Evolutionary conservation across 1,140 invertebrate genomes (phyloP), one percentile per base, ranked within the genome.

Genomic region (Antheraea mylitta): DNA sequence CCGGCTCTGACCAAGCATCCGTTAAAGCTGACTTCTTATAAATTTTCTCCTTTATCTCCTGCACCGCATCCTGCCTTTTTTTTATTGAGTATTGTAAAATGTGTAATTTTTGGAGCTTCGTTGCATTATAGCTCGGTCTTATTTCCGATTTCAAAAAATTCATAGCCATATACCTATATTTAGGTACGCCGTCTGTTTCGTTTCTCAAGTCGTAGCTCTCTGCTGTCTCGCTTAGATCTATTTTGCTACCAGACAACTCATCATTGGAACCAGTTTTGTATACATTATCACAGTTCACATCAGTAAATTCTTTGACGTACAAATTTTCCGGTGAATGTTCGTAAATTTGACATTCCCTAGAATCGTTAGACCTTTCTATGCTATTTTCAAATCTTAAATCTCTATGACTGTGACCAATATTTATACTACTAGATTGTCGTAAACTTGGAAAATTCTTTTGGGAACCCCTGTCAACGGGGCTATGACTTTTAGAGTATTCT

Each of bases 51-150:
- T 92, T 92, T 36, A 92, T 87, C 37, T 92, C 88, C 58, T 91
- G 86, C 0, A 93, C 91, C 0, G 87, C 83, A n/a, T 93, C 91
- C 58, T 90, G 86, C 4, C 76, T 76, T 64, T 92, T 92, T 80
- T 92, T 92, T 61, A 93, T 93, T 0, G 89, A 88, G 74, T 92
- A 93, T 72, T 93, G 92, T 3, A 93, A 69, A 11, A 91, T 76
- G 78, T 93, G 92, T 6, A 93, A 68, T 58, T 84, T 91, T 63
- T 91, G 93, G 7, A 98, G 86, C 73, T 96, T 96, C 18, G 94
- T 94, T 10, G 97, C 93, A 18, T 94, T 95, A 80, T 97, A 98
- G 81, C 96, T 97, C 0, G 93, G 93, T 63, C 94, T 94, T 58
- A 96, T 93, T 81, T 96, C 95, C 0, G 90, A 92, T 75, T 92